Base-by-base conservation (phyloP, 2,888 invertebrate genomes). In the Tupiocoris notatus region DNA sequence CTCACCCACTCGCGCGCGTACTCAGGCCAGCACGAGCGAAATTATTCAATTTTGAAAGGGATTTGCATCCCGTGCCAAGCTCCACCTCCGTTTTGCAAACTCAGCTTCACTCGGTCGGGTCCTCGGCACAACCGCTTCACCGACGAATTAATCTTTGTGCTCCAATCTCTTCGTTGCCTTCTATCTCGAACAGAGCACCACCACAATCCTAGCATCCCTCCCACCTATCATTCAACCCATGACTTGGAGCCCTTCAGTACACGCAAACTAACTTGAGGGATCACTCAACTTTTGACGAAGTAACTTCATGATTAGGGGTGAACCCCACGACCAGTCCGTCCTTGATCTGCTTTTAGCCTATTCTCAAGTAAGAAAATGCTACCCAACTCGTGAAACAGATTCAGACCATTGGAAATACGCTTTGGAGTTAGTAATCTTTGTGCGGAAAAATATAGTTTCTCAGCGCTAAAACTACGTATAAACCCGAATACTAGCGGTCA, bases 241-340 rank as follows among this genome's bases (percentile, higher is more conserved):
- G 39, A 39, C 39, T 39, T 3, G 39, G 39, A 12, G 39, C 39
- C 39, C 39, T 39, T 25, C 65, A 65, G 39, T 65, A 25, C 65
- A 65, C 65, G 65, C 65, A 25, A 65, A 65, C 65, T 39, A 65
- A 65, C 65, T 65, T 65, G 65, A 39, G 65, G 65, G 39, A 65
- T 65, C 65, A 65, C 65, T 65, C 65, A 65, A 65, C 65, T 65
- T 65, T 65, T 65, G 65, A 65, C 65, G 65, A 65, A 65, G 65
- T 65, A 65, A 65, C 65, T 65, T 65, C 65, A 39, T 65, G 65
- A 65, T 65, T 65, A 65, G 65, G 65, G 39, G 65, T 18, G 39
- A 39, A 12, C 39, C 39, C 39, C 12, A 3, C 3, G 12, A 39
- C 39, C 6, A 7, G 6, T 39, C 39, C 39, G 39, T 12, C 39